These are phyloP conservation scores for Limonius californicus DNA, from an alignment of 1,140 invertebrate genomes.

Conservation along the genomic window DNA sequence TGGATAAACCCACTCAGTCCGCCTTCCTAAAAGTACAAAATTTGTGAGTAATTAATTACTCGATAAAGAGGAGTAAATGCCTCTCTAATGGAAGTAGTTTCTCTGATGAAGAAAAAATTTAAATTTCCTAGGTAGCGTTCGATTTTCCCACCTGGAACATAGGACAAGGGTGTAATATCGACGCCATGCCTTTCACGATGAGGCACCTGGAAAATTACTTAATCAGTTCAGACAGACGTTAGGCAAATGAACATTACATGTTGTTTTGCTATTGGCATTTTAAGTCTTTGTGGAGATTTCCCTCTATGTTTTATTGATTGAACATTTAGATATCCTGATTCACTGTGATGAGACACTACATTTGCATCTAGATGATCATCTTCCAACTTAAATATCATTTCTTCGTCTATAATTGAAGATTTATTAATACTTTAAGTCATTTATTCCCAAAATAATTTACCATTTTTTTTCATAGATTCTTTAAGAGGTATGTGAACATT, in stretches of 20 bases:
- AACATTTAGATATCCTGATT: constrained; percentile 24
- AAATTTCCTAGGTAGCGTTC: constrained; percentile 87
- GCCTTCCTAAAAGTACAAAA: constrained; percentile 57
- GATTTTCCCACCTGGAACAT: constrained; percentile 75
- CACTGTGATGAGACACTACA: constrained; percentile 18
- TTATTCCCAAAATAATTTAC: not conserved
- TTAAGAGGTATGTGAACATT: not conserved
- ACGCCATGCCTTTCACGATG: constrained; percentile 69
- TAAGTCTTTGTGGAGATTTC: constrained; percentile 35
- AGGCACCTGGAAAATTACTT: constrained; percentile 50
- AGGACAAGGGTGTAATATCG: constrained; percentile 80
- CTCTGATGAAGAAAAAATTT: constrained; percentile 93
- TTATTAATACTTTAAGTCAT: no score
- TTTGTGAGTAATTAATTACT: not conserved
- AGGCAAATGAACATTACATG: not conserved
- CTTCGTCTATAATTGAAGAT: constrained; percentile 49
- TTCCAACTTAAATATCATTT: constrained; percentile 70
- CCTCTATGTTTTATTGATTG: constrained; percentile 32
- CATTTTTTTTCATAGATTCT: not conserved
- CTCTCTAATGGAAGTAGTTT: constrained; percentile 88
- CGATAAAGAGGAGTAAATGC: constrained; percentile 45
- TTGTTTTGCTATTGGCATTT: constrained; percentile 22
- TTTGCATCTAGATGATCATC: constrained; percentile 48
- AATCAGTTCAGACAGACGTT: no score
- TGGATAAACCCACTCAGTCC: constrained; percentile 92